Evolutionary conservation across 2,888 invertebrate genomes (phyloP), one percentile per base, ranked within the genome.

Genomic region (Pterostichus madidus): DNA sequence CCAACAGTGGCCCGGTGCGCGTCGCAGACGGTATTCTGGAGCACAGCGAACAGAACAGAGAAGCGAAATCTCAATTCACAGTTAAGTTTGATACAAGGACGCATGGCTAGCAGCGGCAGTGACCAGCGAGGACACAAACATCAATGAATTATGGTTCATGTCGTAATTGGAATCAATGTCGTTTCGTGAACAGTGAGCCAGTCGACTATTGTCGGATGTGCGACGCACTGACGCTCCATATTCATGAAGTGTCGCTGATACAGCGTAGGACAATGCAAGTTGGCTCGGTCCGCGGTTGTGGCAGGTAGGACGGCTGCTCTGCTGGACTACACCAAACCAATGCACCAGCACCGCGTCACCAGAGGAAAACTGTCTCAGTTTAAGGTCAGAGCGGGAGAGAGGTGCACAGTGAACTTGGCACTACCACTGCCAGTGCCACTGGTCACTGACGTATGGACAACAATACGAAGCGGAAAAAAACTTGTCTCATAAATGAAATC

Each of bases 81-180:
- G 53, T 53, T 76, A 56, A 35, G 56, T 31, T 56, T 56, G 56
- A 56, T 56, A 17, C 68, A 71, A 71, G 68, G 68, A 71, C 68
- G 39, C 44, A 52, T 52, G 52, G 52, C 13, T 52, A 39, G 39
- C 59, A 31, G 32, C 31, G 64, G 39, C 56, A 44, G 44, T 13
- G 61, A 31, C 13, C 56, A 79, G 64, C 64, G 79, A 76, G 76
- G 52, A 76, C 76, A 76, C 79, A 79, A 79, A 79, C 79, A 64
- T 64, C 79, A 79, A 79, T 79, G 79, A 79, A 68, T 79, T 68
- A 79, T 79, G 79, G 79, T 49, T 64, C 53, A 68, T 79, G 79
- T 79, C 52, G 79, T 79, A 79, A 79, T 79, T 79, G 79, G 79
- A 79, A 79, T 49, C 79, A 79, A 79, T 79, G 79, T 79, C 79